Evolutionary conservation across 2,888 invertebrate genomes (phyloP), one percentile per base, ranked within the genome.

Genomic region (Atethmia centrago): DNA sequence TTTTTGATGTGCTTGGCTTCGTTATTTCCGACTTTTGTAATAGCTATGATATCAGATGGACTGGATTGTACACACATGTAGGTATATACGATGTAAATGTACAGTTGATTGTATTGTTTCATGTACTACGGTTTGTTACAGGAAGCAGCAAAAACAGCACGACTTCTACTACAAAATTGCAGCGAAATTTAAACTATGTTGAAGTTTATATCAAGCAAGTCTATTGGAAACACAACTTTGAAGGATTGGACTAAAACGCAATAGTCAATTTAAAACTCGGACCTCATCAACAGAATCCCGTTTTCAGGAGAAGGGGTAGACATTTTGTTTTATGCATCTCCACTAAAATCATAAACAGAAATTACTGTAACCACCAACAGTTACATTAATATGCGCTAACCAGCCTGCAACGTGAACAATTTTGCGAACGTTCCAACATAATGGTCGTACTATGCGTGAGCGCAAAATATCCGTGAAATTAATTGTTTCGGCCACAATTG

Each of bases 381-480:
- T 81, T 59, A 65, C 2, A 59, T 12, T 78, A 71, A 65, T 21
- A 45, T 31, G 31, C 45, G 25, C 42, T 55, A 67, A 74, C 71
- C 21, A 58, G 67, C 58, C 62, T 69, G 55, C 56, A 68, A 55
- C n/a, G 45, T 31, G 59, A 78, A 74, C 67, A 79, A 71, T 75
- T 80, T 75, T 55, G 73, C 74, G 65, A 79, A 59, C 59, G 71
- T 70, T 73, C 79, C 62, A 71, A 75, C 67, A 59, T 70, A 71
- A 85, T 78, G 69, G 61, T 73, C 68, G 64, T 19, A 71, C 62
- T 69, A 73, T 83, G 73, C 80, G 81, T 83, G 68, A 65, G 79
- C 74, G 82, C 78, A 77, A 81, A 87, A 82, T 74, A 79, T 59
- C 82, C 87, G 80, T 88, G 77, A 85, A 86, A 88, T 85, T 74